Conservation (phyloP, 2,888 invertebrate species). For the Drosophila sordidapex region DNA sequence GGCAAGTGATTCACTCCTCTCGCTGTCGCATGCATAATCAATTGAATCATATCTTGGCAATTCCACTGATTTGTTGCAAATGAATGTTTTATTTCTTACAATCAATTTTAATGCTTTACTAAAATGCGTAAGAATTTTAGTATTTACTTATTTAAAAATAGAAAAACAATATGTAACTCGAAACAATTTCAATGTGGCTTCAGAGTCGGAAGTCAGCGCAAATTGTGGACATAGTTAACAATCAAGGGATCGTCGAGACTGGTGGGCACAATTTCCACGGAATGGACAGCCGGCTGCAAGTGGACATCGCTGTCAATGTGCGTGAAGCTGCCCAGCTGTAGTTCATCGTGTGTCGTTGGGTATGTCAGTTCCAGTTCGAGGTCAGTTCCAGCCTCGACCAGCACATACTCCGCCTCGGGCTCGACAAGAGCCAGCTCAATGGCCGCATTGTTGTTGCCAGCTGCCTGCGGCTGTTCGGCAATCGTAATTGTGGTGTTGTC, state of each 20-base stretch:
- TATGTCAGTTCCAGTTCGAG: conserved; percentile 23
- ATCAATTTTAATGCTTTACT: background rate
- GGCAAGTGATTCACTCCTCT: background rate
- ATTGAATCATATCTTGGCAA: background rate
- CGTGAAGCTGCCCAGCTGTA: conserved; percentile 77
- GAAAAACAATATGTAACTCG: conserved; percentile 46
- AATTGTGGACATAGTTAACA: conserved; percentile 77
- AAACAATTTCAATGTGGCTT: background rate
- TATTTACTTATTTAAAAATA: conserved; percentile 30
- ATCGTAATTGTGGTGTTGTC: conserved; percentile 62
- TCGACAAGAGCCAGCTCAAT: conserved; percentile 64
- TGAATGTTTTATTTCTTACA: background rate
- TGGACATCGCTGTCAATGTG: conserved; percentile 78
- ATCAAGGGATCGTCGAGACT: conserved; percentile 77
- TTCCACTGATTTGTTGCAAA: background rate
- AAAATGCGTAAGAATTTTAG: conserved; percentile 1
- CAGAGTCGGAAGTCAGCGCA: conserved; percentile 45
- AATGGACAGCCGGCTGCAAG: conserved; percentile 81
- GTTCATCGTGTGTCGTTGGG: conserved; percentile 56
- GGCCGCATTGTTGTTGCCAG: conserved; percentile 64
- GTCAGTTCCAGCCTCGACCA: conserved; percentile 58
- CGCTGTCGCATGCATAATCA: background rate
- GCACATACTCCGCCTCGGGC: conserved; percentile 76
- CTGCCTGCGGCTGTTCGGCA: conserved; percentile 62
- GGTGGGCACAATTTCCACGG: conserved; percentile 81